Evolutionary conservation across 2,797 vertebrate species (phyloP).

Genomic region (Acrocephalus scirpaceus): DNA sequence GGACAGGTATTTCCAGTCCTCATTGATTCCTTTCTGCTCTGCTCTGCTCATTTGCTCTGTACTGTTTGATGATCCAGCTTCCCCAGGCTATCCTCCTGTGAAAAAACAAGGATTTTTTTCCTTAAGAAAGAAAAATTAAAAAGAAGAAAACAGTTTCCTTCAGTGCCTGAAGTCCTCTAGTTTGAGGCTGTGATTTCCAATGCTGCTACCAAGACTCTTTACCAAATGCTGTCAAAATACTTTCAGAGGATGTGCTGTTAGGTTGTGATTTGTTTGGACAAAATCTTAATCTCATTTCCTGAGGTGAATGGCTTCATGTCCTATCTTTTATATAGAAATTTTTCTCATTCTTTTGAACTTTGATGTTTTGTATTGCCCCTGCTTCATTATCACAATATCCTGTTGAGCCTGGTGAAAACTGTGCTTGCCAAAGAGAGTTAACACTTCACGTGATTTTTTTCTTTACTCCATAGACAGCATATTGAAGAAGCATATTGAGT

Average conservation of each 20-base stretch:
- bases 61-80: background rate
- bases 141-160: background rate
- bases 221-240: background rate
- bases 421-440: background rate
- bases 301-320: background rate
- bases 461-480: background rate
- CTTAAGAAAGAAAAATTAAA: background rate
- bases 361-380: background rate
- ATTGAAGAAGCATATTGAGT: no score
- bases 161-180: background rate
- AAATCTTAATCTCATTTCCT: background rate
- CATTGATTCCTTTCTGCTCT: background rate
- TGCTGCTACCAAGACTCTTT: background rate
- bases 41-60: background rate
- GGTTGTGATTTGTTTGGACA: background rate
- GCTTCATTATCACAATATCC: background rate
- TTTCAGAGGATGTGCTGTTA: background rate
- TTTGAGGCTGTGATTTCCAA: background rate
- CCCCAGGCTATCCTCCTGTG: background rate
- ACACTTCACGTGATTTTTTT: background rate
- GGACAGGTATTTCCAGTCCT: background rate
- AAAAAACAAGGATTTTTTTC: background rate
- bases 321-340: background rate
- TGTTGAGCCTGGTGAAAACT: background rate
- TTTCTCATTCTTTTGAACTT: background rate